phyloP scores from a whole-genome alignment of 2,797 vertebrate species.

The Psittacula derbiana region DNA sequence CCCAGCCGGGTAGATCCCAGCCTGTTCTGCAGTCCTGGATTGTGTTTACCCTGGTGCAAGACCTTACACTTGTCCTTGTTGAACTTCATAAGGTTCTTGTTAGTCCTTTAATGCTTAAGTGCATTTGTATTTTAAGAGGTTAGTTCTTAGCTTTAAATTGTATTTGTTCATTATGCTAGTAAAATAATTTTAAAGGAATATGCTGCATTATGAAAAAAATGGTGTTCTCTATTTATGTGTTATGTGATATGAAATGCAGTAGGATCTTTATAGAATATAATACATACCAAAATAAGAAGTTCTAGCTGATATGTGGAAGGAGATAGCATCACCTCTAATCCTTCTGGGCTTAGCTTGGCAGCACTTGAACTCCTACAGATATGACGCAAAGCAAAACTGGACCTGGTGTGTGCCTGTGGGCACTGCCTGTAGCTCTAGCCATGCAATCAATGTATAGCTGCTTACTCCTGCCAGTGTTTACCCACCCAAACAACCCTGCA shows the following conservation, averaged over 20 bases:
- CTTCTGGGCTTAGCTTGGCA: not conserved
- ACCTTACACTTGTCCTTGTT: not conserved
- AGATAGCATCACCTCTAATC: not conserved
- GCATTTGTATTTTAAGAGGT: not conserved
- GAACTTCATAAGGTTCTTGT: not conserved
- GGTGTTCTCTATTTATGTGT: not conserved
- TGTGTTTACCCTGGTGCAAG: not conserved
- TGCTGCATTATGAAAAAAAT: not conserved
- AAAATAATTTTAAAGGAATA: not conserved
- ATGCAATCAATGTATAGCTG: accelerated
- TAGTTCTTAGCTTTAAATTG: not conserved
- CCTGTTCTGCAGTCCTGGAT: not conserved
- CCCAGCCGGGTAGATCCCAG: not conserved
- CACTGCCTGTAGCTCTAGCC: accelerated
- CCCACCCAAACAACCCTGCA: not conserved
- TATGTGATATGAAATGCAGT: not conserved
- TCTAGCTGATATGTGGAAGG: not conserved
- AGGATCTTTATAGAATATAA: not conserved
- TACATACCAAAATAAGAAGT: not conserved
- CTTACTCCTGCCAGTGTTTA: not conserved
- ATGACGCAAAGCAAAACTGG: not conserved
- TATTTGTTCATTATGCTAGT: not conserved
- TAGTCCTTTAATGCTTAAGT: not conserved
- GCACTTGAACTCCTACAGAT: not conserved
- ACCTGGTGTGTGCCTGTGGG: accelerated